Conservation (phyloP, 2,888 invertebrate species). For the Microchrysa polita region DNA sequence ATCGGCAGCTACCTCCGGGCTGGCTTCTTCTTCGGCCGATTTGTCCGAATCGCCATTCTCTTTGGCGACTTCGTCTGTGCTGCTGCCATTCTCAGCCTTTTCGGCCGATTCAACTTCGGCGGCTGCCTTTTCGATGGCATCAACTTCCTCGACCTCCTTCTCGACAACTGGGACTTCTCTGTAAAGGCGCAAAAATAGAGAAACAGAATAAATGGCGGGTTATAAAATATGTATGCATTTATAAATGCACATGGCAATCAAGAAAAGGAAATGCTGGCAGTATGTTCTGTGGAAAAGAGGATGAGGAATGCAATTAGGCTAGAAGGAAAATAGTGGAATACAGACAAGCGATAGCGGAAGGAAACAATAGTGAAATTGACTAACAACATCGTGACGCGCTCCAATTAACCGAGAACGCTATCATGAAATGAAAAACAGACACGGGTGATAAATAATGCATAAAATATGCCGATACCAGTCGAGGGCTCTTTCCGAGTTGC, state of each 20-base stretch:
- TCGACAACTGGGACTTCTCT: slow-evolving; percentile 63
- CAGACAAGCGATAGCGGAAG: neutral
- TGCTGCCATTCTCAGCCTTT: slow-evolving; percentile 59
- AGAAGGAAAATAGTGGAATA: no score
- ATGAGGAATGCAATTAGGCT: no score
- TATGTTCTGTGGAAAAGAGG: no score
- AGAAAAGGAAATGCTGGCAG: no score
- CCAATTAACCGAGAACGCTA: no score
- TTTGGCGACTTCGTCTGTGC: slow-evolving; percentile 53
- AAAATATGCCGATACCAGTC: no score
- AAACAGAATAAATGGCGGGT: neutral
- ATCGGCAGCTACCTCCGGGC: slow-evolving; percentile 50
- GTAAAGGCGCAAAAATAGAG: slow-evolving; percentile 11
- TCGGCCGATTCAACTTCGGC: slow-evolving; percentile 57
- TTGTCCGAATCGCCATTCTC: slow-evolving; percentile 53
- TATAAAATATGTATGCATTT: neutral
- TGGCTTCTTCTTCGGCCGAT: slow-evolving; percentile 50
- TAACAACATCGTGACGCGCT: neutral
- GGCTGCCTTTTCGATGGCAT: slow-evolving; percentile 49
- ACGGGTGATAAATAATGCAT: no score
- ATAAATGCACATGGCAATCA: no score
- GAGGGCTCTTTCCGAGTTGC: no score
- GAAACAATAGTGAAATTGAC: neutral
- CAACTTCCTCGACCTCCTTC: slow-evolving; percentile 60
- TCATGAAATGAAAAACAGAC: no score